Percentiles rank a stretch among this genome's conserved stretches.
These are phyloP conservation scores for Drosophila carrolli DNA, from an alignment of 1,140 invertebrate species.

Conservation along the genomic window DNA sequence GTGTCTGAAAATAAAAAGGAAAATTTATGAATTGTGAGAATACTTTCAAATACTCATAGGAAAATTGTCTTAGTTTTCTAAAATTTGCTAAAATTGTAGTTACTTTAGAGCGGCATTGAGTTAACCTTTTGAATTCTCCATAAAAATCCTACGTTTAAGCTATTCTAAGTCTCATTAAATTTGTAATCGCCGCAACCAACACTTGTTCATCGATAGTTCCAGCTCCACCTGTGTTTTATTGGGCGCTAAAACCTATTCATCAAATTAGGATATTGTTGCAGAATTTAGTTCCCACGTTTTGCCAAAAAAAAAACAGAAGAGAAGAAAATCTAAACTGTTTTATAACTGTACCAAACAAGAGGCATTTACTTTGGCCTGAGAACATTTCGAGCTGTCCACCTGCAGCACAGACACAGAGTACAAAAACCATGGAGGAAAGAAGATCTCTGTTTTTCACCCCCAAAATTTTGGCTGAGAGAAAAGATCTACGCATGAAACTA, in stretches of 20 bases:
- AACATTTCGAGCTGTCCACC: slow-evolving; percentile 70
- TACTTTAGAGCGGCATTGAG: too few species aligned
- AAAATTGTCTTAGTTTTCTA: background rate
- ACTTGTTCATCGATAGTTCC: slow-evolving; percentile 19
- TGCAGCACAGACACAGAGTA: slow-evolving; percentile 52
- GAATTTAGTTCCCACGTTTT: slow-evolving; percentile 69
- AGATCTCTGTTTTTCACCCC: slow-evolving; percentile 73
- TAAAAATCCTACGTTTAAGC: background rate
- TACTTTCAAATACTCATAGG: background rate
- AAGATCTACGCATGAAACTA: slow-evolving; percentile 53
- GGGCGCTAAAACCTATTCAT: slow-evolving; percentile 26
- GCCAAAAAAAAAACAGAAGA: slow-evolving; percentile 30
- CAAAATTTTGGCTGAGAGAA: slow-evolving; percentile 31
- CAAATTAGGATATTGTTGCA: slow-evolving; percentile 42
- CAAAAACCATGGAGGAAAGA: slow-evolving; percentile 62
- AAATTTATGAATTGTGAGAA: slow-evolving; percentile 18
- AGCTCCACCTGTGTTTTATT: slow-evolving; percentile 28
- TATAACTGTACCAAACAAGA: slow-evolving; percentile 70
- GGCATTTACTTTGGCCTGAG: slow-evolving; percentile 52
- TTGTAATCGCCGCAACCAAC: slow-evolving; percentile 3
- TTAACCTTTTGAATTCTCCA: background rate
- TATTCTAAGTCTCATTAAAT: background rate
- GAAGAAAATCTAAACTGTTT: slow-evolving; percentile 53
- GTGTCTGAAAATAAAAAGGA: slow-evolving; percentile 25
- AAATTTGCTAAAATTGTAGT: too few species aligned